phyloP scores from a whole-genome alignment of 64 coral and sea anemone genomes.

The Anthopleura sola region DNA sequence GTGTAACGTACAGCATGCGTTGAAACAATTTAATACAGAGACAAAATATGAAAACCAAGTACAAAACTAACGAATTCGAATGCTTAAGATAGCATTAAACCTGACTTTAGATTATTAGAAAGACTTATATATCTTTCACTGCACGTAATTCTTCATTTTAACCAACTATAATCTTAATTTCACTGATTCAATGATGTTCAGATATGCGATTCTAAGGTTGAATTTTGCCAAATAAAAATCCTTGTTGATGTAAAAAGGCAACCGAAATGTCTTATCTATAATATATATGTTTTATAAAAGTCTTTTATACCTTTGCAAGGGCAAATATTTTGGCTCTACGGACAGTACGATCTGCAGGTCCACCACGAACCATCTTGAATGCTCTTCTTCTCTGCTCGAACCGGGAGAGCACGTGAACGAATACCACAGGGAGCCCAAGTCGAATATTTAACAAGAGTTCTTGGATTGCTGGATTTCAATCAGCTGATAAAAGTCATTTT shows the following conservation, averaged over 20 bases:
- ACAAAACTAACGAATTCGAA: too few species aligned
- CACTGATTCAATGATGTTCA: background rate
- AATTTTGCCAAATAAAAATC: background rate
- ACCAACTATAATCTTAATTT: too few species aligned
- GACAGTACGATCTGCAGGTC: constrained; percentile 73
- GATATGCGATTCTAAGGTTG: background rate
- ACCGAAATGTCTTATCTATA: background rate
- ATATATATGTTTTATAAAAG: background rate
- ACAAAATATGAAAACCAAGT: too few species aligned
- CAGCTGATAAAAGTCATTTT: too few species aligned
- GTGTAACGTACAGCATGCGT: background rate
- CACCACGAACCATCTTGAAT: constrained; percentile 83
- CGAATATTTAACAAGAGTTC: background rate
- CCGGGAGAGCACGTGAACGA: background rate
- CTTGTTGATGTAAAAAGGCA: background rate
- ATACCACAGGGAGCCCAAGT: constrained; percentile 12
- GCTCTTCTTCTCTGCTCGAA: background rate
- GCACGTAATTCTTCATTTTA: too few species aligned
- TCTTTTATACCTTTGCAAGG: constrained; percentile 77
- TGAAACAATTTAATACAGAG: too few species aligned
- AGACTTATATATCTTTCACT: too few species aligned
- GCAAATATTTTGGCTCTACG: constrained; percentile 91
- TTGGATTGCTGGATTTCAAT: too few species aligned
- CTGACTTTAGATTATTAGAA: too few species aligned
- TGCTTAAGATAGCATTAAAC: too few species aligned